phyloP scores from a whole-genome alignment of 1,140 invertebrate species.

The Nasonia giraulti region DNA sequence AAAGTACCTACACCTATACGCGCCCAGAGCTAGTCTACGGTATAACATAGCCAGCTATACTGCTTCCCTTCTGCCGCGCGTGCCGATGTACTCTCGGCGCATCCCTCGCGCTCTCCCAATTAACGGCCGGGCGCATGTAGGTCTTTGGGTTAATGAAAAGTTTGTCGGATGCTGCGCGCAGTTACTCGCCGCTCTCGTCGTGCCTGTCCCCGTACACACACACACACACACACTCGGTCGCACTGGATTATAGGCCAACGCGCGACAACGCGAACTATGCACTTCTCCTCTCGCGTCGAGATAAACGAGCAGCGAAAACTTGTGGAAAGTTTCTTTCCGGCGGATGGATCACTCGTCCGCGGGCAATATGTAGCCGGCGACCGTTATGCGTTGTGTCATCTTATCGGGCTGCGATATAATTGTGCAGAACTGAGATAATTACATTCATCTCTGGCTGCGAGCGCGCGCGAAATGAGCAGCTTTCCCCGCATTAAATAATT shows the following conservation, averaged over 20 bases:
- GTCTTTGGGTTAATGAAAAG: slow-evolving; percentile 15
- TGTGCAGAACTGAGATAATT: background rate
- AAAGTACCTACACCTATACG: background rate
- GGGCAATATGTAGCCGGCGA: too few species aligned
- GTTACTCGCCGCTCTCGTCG: background rate
- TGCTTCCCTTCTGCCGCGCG: background rate
- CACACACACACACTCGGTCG: too few species aligned
- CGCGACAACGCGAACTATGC: background rate
- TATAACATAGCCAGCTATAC: background rate
- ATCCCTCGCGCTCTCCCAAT: background rate
- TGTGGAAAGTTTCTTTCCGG: background rate
- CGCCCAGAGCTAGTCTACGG: background rate
- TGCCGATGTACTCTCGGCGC: background rate
- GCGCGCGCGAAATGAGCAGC: background rate
- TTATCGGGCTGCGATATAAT: background rate
- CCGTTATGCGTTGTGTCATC: background rate
- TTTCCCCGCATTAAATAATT: background rate
- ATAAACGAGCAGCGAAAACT: background rate
- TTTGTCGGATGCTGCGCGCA: background rate
- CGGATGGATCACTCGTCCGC: too few species aligned
- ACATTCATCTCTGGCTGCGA: background rate
- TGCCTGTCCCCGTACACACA: too few species aligned
- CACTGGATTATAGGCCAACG: too few species aligned
- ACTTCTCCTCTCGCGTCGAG: background rate
- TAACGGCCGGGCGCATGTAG: background rate